These are phyloP conservation scores for Endomychus coccineus DNA, from an alignment of 2,888 invertebrate species.

Conservation along the genomic window DNA sequence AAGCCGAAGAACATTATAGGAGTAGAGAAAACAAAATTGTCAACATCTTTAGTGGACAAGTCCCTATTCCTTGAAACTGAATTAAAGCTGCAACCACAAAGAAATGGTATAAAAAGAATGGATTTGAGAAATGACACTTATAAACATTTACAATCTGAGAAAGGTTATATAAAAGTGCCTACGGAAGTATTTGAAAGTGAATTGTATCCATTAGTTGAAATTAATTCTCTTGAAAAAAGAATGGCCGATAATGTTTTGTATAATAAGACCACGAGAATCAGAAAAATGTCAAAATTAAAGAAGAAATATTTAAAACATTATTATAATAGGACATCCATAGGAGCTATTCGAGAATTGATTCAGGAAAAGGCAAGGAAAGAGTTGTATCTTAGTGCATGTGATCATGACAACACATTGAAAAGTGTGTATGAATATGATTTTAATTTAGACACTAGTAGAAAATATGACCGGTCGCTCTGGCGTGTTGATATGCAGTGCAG, in stretches of 20 bases:
- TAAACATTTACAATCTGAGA: no score
- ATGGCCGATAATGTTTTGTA: neutral
- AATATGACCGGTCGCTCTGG: neutral
- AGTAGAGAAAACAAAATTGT: no score
- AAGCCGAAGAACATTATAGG: no score
- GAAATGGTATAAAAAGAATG: no score
- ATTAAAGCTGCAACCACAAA: no score
- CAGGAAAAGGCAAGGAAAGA: neutral
- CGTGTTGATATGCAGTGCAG: neutral
- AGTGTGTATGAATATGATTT: conserved; percentile 3
- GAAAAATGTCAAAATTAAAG: neutral
- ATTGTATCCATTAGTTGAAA: neutral
- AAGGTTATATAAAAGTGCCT: neutral
- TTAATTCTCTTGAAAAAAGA: neutral
- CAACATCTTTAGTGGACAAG: no score
- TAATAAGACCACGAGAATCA: neutral
- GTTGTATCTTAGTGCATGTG: neutral
- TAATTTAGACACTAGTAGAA: neutral
- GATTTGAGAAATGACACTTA: no score
- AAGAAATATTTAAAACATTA: neutral
- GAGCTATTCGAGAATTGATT: conserved; percentile 1
- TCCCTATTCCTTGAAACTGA: no score
- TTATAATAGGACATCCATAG: neutral
- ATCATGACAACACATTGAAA: neutral
- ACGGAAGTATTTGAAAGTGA: neutral